phyloP scores from a whole-genome alignment of 2,888 invertebrate species.

The Nezara viridula region DNA sequence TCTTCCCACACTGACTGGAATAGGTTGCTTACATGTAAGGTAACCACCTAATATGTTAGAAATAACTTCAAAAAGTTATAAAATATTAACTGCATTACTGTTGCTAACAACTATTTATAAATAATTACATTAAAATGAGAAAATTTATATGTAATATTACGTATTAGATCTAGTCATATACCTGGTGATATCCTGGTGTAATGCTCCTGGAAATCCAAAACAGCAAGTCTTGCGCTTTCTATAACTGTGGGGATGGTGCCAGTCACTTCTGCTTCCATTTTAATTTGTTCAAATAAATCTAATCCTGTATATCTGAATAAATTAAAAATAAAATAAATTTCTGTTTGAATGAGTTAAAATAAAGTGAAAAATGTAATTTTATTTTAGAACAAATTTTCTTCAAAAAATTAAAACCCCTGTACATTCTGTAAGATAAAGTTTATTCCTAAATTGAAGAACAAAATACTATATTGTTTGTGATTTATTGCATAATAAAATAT shows the following conservation, averaged over 20 bases:
- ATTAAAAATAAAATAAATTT: background rate
- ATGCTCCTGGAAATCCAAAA: constrained; percentile 88
- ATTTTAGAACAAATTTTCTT: background rate
- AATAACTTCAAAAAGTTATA: too few relatives aligned
- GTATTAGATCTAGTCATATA: constrained; percentile 64
- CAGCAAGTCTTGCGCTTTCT: constrained; percentile 76
- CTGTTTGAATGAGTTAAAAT: background rate
- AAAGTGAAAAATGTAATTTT: background rate
- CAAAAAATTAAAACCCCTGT: too few relatives aligned
- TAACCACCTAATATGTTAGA: too few relatives aligned
- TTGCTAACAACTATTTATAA: background rate
- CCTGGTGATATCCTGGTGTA: constrained; percentile 81
- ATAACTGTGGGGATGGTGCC: constrained; percentile 84
- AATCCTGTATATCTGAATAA: constrained; percentile 78
- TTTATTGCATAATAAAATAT: background rate
- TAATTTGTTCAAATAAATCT: constrained; percentile 91
- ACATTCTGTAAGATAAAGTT: too few relatives aligned
- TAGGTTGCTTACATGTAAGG: too few relatives aligned
- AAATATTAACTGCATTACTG: too few relatives aligned
- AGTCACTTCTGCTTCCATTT: constrained; percentile 82
- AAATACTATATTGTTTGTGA: background rate
- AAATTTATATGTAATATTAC: background rate
- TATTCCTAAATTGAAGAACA: background rate
- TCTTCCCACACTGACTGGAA: too few relatives aligned
- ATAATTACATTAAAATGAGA: background rate